phyloP scores from a whole-genome alignment of 2,888 invertebrate species.

The Cabera pusaria region DNA sequence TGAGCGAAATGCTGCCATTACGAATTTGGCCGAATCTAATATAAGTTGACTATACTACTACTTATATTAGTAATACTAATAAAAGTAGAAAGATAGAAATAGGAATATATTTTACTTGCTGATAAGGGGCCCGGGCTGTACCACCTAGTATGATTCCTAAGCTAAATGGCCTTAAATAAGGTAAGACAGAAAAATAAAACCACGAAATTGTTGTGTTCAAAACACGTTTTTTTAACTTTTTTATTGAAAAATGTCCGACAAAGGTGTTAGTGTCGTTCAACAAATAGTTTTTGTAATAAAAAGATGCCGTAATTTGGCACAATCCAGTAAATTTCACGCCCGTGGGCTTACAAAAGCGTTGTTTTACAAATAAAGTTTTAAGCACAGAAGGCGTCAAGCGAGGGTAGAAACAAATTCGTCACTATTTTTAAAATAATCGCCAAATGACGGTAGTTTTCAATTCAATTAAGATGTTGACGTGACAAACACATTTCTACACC shows the following conservation, averaged over 20 bases:
- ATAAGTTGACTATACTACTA: too few relatives aligned
- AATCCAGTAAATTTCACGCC: conserved; percentile 40
- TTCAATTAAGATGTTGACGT: too few relatives aligned
- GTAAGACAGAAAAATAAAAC: conserved; percentile 50
- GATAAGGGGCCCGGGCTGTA: too few relatives aligned
- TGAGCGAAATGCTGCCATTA: too few relatives aligned
- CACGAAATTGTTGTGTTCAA: conserved; percentile 75
- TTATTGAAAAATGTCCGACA: conserved; percentile 81
- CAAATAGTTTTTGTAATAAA: conserved; percentile 41
- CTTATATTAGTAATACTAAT: too few relatives aligned
- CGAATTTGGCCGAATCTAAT: too few relatives aligned
- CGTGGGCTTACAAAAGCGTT: conserved; percentile 33
- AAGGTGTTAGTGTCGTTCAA: conserved; percentile 64
- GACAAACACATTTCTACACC: conserved; percentile 10
- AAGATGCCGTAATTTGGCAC: conserved; percentile 60
- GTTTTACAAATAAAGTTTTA: conserved; percentile 39
- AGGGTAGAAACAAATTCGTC: conserved; percentile 9
- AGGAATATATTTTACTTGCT: too few relatives aligned
- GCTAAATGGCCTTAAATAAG: too few relatives aligned
- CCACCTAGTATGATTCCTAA: too few relatives aligned
- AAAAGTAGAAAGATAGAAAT: too few relatives aligned
- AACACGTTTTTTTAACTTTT: conserved; percentile 79
- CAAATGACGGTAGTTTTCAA: too few relatives aligned
- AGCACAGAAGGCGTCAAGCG: conserved; percentile 28
- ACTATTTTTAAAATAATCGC: too few relatives aligned